Evolutionary conservation across 2,797 vertebrate genomes (phyloP).

Genomic region (Tangara arthus): DNA sequence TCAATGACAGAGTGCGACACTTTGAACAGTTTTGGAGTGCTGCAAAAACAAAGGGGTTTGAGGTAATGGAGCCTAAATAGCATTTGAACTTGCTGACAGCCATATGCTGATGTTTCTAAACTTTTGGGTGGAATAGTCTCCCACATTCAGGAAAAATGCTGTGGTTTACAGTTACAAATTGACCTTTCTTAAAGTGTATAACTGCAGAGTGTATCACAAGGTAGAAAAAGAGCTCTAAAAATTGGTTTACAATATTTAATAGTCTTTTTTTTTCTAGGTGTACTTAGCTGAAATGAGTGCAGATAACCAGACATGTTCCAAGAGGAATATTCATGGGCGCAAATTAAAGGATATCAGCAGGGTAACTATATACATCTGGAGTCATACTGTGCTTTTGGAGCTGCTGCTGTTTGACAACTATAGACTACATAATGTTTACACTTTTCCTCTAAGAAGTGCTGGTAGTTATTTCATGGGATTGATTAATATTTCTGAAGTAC

Average conservation of each 20-base stretch:
- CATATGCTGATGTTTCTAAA: not conserved
- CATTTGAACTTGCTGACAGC: not conserved
- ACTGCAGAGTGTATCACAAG: not conserved
- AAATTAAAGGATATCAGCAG: conserved; percentile 92
- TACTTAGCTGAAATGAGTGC: conserved; percentile 96
- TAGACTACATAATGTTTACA: not conserved
- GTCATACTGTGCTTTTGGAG: not conserved
- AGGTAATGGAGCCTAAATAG: conserved; percentile 77
- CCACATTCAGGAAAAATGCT: not conserved
- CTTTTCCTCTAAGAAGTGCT: not conserved
- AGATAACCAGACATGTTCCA: conserved; percentile 92
- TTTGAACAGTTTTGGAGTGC: conserved; percentile 99
- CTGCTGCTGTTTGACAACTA: not conserved
- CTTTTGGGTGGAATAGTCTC: not conserved
- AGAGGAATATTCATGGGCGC: conserved; percentile 94
- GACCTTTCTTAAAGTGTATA: not conserved
- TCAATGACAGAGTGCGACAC: conserved; percentile 93
- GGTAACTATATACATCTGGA: conserved; percentile 74
- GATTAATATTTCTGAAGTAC: not conserved
- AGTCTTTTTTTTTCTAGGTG: conserved; percentile 78
- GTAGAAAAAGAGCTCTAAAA: not conserved
- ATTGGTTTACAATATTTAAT: not conserved
- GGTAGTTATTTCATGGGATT: not conserved
- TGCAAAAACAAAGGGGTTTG: conserved; percentile 98
- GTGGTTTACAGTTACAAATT: not conserved